Conservation (phyloP, 2,797 vertebrate species). For the Pantherophis alleghaniensis region DNA sequence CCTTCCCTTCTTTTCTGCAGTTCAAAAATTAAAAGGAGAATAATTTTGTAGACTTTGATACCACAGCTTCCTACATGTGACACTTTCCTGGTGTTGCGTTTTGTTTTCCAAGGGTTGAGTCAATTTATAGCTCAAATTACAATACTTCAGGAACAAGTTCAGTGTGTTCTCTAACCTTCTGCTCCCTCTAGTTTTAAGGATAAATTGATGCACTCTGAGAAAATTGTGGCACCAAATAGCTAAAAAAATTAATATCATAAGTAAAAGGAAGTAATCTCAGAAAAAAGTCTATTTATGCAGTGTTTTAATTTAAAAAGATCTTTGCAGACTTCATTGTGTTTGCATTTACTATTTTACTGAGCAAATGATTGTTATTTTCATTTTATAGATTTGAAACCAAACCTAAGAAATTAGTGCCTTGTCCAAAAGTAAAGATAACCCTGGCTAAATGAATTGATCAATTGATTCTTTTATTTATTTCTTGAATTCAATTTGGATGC, state of each 20-base stretch:
- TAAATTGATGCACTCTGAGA: background rate
- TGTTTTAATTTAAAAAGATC: background rate
- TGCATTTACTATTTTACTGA: background rate
- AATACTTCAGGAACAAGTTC: constrained; percentile 53
- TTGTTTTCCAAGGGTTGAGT: constrained; percentile 48
- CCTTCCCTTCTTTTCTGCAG: background rate
- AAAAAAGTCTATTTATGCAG: background rate
- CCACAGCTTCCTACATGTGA: background rate
- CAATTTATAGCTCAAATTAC: constrained; percentile 62
- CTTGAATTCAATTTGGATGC: background rate
- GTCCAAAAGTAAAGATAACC: background rate
- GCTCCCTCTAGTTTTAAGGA: constrained; percentile 29
- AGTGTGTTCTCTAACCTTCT: constrained; percentile 59
- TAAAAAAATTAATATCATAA: background rate
- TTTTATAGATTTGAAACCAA: background rate
- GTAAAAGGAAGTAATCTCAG: background rate
- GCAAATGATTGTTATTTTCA: background rate
- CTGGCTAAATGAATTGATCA: background rate
- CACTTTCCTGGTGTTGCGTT: constrained; percentile 33
- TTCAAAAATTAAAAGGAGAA: constrained; percentile 53
- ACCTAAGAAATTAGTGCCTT: background rate
- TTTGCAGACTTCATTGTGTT: background rate
- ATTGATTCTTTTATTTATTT: background rate
- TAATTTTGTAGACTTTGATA: constrained; percentile 24
- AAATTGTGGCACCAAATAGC: constrained; percentile 13